Percentiles rank a stretch among this genome's conserved stretches.
These are phyloP conservation scores for Polyodon spathula DNA, from an alignment of 2,113 vertebrate species.

Conservation along the genomic window DNA sequence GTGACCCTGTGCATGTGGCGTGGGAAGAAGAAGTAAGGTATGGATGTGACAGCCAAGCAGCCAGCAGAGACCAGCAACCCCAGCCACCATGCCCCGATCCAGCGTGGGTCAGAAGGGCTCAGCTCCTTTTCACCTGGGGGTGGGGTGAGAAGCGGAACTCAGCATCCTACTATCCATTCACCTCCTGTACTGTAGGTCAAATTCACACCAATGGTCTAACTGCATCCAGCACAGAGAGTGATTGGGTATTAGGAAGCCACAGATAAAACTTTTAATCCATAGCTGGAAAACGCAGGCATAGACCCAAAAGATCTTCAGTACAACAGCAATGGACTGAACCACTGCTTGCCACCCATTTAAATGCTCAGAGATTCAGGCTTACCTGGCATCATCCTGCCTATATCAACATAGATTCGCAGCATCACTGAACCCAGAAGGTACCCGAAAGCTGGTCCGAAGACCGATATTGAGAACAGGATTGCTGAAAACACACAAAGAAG, in stretches of 20 bases:
- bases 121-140: conserved; percentile 43
- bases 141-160: not conserved
- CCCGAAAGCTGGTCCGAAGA: conserved; percentile 84
- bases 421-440: conserved; percentile 78
- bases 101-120: conserved; percentile 67
- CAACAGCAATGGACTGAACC: not conserved
- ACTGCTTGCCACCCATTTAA: not conserved
- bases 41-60: conserved; percentile 68
- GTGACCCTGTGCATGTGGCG: conserved; percentile 37
- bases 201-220: too few species aligned
- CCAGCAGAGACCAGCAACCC: conserved; percentile 75
- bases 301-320: not conserved
- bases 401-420: conserved; percentile 80
- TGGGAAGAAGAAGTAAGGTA: conserved; percentile 94
- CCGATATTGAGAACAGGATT: conserved; percentile 81
- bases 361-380: conserved; percentile 13
- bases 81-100: conserved; percentile 97
- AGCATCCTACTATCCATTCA: too few species aligned
- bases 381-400: conserved; percentile 63
- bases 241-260: too few species aligned
- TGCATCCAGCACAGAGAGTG: too few species aligned
- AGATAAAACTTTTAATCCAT: too few species aligned
- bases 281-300: too few species aligned
- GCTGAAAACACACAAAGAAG: conserved; percentile 51
- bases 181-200: too few species aligned